These are phyloP conservation scores for Diadema setosum DNA, from an alignment of 35 echinoderm and acorn worm genomes.

Conservation along the genomic window DNA sequence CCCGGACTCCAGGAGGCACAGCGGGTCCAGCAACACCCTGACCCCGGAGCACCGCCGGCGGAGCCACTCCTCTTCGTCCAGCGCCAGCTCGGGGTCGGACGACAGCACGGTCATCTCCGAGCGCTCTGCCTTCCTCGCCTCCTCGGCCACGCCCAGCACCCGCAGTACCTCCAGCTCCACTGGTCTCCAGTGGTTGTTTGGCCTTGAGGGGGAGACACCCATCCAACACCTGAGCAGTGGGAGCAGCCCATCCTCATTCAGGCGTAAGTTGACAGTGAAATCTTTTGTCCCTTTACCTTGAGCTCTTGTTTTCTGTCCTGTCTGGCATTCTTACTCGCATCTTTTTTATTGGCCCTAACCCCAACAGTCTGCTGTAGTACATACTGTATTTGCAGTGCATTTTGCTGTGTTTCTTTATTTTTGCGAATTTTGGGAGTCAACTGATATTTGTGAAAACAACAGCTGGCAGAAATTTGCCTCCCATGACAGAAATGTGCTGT, in stretches of 20 bases:
- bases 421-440: too few species aligned
- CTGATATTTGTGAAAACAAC: too few species aligned
- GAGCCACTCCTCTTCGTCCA: conserved; percentile 34
- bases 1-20: conserved; percentile 54
- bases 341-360: too few species aligned
- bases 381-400: too few species aligned
- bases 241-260: not conserved
- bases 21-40: conserved; percentile 73
- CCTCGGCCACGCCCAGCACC: conserved; percentile 26
- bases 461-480: too few species aligned
- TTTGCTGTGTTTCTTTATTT: too few species aligned
- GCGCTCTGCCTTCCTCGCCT: conserved; percentile 76
- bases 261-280: not conserved
- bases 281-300: too few species aligned
- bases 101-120: conserved; percentile 87
- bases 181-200: conserved; percentile 85
- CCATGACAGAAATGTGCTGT: too few species aligned
- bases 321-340: too few species aligned
- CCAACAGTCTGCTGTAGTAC: too few species aligned
- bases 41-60: conserved; percentile 39
- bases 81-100: conserved; percentile 66
- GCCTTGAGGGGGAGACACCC: conserved; percentile 48
- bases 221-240: not conserved
- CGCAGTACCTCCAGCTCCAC: conserved; percentile 81
- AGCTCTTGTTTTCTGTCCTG: too few species aligned